These are phyloP conservation scores for Nemoura dubitans DNA, from an alignment of 2,888 invertebrate species.

Conservation along the genomic window DNA sequence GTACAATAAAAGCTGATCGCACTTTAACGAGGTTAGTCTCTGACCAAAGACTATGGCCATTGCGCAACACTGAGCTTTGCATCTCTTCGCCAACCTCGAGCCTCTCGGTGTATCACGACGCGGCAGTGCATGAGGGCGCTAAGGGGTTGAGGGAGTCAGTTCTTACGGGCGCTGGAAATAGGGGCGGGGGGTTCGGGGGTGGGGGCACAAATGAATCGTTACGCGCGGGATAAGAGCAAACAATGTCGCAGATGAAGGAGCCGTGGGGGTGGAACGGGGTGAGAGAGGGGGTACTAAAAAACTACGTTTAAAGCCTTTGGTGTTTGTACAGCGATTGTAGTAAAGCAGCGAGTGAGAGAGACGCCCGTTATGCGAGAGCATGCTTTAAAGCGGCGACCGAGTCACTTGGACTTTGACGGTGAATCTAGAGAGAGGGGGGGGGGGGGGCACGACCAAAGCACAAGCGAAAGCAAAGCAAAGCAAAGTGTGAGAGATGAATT, in stretches of 20 bases:
- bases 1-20: conserved; percentile 4
- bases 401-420: conserved; percentile 35
- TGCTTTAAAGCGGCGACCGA: not conserved
- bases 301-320: conserved; percentile 36
- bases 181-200: too few species aligned
- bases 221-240: conserved; percentile 45
- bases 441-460: not conserved
- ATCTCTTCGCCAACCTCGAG: not conserved
- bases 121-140: too few species aligned
- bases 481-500: conserved; percentile 39
- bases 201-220: conserved; percentile 46
- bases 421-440: conserved; percentile 15
- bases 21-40: not conserved
- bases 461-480: not conserved
- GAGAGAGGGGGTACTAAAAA: conserved; percentile 19
- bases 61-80: not conserved
- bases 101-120: too few species aligned
- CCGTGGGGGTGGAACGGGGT: too few species aligned
- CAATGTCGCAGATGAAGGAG: conserved; percentile 36
- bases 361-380: not conserved
- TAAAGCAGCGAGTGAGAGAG: too few species aligned
- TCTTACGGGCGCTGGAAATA: too few species aligned
- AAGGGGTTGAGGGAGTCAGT: too few species aligned
- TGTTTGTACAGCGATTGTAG: conserved; percentile 43
- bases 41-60: too few species aligned